Conservation (phyloP, 2,797 vertebrate species). For the Ptychobarbus kaznakovi region DNA sequence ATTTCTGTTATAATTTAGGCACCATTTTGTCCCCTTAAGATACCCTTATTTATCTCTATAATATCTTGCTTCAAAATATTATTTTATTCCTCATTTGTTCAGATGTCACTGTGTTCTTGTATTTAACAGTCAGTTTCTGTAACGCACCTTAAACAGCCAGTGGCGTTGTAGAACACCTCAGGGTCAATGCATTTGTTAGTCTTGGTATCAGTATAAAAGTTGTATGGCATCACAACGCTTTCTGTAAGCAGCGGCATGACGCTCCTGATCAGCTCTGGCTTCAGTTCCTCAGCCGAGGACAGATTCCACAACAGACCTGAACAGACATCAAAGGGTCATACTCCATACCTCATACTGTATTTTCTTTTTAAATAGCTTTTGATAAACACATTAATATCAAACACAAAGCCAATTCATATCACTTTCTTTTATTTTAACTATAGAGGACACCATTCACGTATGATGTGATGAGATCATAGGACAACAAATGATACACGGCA, state of each 20-base stretch:
- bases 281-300: slow-evolving; percentile 87
- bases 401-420: not conserved
- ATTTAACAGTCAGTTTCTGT: not conserved
- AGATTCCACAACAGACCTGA: slow-evolving; percentile 96
- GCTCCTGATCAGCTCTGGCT: slow-evolving; percentile 80
- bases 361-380: not conserved
- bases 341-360: not conserved
- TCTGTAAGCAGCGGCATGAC: slow-evolving; percentile 86
- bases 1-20: no score
- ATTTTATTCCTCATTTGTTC: not conserved
- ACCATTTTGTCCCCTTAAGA: no score
- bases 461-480: not conserved
- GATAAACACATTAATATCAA: not conserved
- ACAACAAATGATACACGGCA: not conserved
- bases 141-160: slow-evolving; percentile 89
- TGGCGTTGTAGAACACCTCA: slow-evolving; percentile 89
- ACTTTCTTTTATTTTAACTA: not conserved
- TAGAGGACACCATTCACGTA: not conserved
- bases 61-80: not conserved
- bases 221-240: slow-evolving; percentile 87
- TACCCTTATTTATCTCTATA: no score
- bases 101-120: not conserved
- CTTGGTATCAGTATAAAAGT: slow-evolving; percentile 75
- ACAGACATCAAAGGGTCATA: not conserved
- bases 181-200: slow-evolving; percentile 79